A percentile compares a stretch with the other conserved stretches of the same genome.
phyloP scores from a whole-genome alignment of 1,140 invertebrate species.

The Zaprionus lachaisei region DNA sequence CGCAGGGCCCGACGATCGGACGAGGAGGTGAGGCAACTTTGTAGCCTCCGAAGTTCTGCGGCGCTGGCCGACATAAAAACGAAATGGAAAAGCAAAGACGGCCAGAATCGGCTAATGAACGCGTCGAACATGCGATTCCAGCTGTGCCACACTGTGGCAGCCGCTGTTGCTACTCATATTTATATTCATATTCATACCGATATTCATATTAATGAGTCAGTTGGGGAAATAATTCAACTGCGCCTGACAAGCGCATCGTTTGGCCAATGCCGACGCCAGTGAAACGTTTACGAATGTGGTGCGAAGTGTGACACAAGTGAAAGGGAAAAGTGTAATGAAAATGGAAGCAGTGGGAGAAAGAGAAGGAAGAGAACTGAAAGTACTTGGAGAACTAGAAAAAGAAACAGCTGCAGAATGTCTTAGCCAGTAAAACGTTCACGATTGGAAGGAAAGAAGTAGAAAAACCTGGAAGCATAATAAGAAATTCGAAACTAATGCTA shows the following conservation, averaged over 20 bases:
- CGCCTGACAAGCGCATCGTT: neutral
- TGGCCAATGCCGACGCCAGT: neutral
- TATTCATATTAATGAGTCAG: slow-evolving; percentile 12
- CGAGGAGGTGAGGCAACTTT: slow-evolving; percentile 16
- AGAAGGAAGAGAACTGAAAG: too few relatives aligned
- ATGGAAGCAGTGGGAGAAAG: neutral
- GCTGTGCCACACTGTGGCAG: slow-evolving; percentile 18
- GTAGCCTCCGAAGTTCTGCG: neutral
- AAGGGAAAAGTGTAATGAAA: neutral
- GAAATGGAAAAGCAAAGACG: neutral
- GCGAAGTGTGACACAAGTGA: neutral
- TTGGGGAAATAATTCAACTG: slow-evolving; percentile 14
- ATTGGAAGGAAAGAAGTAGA: neutral
- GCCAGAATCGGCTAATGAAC: slow-evolving; percentile 8
- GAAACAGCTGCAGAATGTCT: too few relatives aligned
- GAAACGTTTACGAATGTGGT: slow-evolving; percentile 9
- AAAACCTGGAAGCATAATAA: neutral
- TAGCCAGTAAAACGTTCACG: slow-evolving; percentile 12
- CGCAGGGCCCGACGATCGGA: neutral
- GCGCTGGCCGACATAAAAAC: neutral
- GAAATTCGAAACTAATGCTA: neutral
- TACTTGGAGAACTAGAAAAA: neutral
- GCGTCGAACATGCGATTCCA: slow-evolving; percentile 29
- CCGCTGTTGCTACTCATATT: neutral
- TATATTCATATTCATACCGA: slow-evolving; percentile 6